Base-by-base conservation (phyloP, 2,113 vertebrate species). In the Cephalopholis sonnerati region DNA sequence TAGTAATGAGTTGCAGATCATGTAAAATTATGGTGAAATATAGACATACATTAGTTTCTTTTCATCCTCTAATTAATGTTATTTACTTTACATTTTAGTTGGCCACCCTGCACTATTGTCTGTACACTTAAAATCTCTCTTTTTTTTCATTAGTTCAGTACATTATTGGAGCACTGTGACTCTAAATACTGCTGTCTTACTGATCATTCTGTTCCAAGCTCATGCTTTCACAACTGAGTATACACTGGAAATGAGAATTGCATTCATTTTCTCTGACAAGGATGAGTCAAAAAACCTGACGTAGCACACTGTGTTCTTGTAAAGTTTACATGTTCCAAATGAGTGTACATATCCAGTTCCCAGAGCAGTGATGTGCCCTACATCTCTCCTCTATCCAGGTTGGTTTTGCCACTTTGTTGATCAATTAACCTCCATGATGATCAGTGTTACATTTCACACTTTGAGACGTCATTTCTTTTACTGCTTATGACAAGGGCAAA, bases 381-480 rank as follows among this genome's bases (percentile, higher is more conserved):
- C 51, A 54, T 27, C 73, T 46, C 39, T 64, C 69, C 71, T 70
- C 57, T 10, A 16, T 1, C 59, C 0, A 1, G 1, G 72, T 20
- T 54, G 29, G 32, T 67, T 83, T 65, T 71, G 24, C 41, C 77
- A 66, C 41, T 61, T 53, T 70, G 72, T 65, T 57, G 32, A 84
- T 86, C n/a, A 83, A 39, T 85, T 79, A 84, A 75, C 72, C 58
- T 81, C 76, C 59, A 46, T 73, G 83, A 86, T 79, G 78, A 79
- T 39, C 41, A 1, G 86, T 66, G 92, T 83, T 39, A 16, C 71
- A 68, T 91, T 82, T 91, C 54, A 91, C 91, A 88, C 89, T 50
- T 90, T 68, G 58, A 73, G 82, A 65, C 53, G 84, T 72, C 76
- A 71, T 69, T 82, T 69, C 7, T 70, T n/a, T 87, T 41, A 48